phyloP scores from a whole-genome alignment of 2,888 invertebrate species.

The Poecilobothrus nobilitatus region DNA sequence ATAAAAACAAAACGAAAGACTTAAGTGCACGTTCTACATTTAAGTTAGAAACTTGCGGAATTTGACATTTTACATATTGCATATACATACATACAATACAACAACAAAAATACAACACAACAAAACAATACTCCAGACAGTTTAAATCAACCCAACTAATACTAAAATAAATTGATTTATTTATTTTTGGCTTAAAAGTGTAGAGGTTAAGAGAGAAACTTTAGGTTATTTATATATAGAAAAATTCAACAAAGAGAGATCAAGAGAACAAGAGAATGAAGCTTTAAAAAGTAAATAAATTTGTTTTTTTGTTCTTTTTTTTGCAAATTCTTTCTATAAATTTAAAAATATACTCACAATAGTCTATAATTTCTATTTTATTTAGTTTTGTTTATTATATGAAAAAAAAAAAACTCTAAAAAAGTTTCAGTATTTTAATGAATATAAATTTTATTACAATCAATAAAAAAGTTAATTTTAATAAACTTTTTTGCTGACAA shows the following conservation, averaged over 20 bases:
- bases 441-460: no score
- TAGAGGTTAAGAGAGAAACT: neutral
- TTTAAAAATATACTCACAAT: neutral
- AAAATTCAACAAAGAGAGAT: neutral
- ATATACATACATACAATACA: no score
- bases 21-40: neutral
- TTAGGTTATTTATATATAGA: neutral
- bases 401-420: no score
- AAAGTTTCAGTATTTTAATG: no score
- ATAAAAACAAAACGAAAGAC: neutral
- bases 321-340: neutral
- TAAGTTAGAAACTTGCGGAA: neutral
- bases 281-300: neutral
- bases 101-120: no score
- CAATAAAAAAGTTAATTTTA: no score
- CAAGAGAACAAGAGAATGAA: neutral
- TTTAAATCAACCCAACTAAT: neutral
- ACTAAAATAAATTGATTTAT: neutral
- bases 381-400: no score
- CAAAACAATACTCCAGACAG: neutral
- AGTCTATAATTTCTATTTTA: no score
- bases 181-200: no score
- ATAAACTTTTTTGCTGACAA: no score
- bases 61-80: neutral
- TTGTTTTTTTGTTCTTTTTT: neutral